Evolutionary conservation across 2,888 invertebrate species (phyloP).

Genomic region (Ptilodon capucinus): DNA sequence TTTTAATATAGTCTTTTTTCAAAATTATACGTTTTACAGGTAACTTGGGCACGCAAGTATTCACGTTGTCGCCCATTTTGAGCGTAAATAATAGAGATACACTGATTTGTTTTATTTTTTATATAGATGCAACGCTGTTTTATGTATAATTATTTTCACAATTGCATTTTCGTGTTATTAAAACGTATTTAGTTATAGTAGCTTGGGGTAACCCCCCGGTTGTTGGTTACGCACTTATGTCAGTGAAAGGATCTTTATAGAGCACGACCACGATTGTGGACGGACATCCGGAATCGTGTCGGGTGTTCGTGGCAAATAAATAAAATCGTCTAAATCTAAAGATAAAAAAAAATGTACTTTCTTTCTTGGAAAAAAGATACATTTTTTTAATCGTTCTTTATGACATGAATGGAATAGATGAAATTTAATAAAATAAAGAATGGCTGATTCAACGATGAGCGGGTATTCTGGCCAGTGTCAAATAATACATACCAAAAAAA

Average conservation of each 20-base stretch:
- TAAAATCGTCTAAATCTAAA: too few species aligned
- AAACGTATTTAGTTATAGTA: background rate
- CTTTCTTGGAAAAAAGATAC: too few species aligned
- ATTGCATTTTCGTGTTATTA: background rate
- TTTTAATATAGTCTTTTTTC: constrained; percentile 10
- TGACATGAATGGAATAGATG: too few species aligned
- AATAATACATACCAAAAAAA: too few species aligned
- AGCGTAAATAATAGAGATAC: background rate
- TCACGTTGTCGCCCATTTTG: background rate
- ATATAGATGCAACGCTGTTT: background rate
- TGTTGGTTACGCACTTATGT: background rate
- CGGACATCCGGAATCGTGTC: too few species aligned
- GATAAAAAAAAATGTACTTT: too few species aligned
- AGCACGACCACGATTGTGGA: background rate
- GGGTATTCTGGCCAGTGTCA: too few species aligned
- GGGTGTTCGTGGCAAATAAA: too few species aligned
- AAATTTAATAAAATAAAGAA: too few species aligned
- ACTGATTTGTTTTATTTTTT: too few species aligned
- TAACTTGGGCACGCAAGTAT: background rate
- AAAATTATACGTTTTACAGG: constrained; percentile 13
- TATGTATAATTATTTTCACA: background rate
- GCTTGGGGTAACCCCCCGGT: background rate
- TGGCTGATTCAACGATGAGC: too few species aligned
- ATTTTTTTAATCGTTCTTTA: too few species aligned
- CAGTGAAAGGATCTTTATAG: background rate